These are phyloP conservation scores for Bolinopsis microptera DNA, from an alignment of 37 sponge, comb jelly and placozoan genomes.

Conservation along the genomic window DNA sequence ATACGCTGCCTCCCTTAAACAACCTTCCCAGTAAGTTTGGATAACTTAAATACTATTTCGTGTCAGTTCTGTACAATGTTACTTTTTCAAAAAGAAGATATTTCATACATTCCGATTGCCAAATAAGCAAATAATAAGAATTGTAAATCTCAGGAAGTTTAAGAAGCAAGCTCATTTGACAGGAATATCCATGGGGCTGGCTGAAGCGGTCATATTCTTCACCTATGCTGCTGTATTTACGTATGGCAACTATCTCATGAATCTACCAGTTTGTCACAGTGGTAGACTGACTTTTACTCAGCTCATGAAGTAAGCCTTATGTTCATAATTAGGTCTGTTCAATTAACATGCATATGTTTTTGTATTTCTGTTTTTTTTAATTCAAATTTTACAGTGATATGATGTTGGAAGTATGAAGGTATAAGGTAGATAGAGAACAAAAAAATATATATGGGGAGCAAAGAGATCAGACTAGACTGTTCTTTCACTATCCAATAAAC, in stretches of 20 bases:
- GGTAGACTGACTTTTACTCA: neutral
- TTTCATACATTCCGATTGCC: no score
- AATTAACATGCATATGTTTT: no score
- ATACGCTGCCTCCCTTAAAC: constrained; percentile 48
- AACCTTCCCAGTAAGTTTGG: constrained; percentile 67
- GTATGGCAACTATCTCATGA: constrained; percentile 80
- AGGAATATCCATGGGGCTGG: constrained; percentile 66
- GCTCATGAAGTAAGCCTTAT: constrained; percentile 38
- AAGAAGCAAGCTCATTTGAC: constrained; percentile 37
- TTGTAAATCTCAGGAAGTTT: constrained; percentile 19
- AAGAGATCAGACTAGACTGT: no score
- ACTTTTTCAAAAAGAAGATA: no score
- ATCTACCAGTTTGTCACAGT: neutral
- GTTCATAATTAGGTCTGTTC: no score
- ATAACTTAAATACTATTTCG: neutral
- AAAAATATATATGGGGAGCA: no score
- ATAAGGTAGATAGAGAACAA: no score
- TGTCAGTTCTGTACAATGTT: no score
- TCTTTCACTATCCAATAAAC: no score
- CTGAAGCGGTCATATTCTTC: constrained; percentile 77
- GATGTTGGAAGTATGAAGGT: no score
- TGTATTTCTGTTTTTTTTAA: no score
- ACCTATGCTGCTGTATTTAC: constrained; percentile 76
- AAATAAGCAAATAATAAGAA: neutral
- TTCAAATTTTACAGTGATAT: no score